Evolutionary conservation across 2,113 vertebrate genomes (phyloP).

Genomic region (Spilogale gracilis): DNA sequence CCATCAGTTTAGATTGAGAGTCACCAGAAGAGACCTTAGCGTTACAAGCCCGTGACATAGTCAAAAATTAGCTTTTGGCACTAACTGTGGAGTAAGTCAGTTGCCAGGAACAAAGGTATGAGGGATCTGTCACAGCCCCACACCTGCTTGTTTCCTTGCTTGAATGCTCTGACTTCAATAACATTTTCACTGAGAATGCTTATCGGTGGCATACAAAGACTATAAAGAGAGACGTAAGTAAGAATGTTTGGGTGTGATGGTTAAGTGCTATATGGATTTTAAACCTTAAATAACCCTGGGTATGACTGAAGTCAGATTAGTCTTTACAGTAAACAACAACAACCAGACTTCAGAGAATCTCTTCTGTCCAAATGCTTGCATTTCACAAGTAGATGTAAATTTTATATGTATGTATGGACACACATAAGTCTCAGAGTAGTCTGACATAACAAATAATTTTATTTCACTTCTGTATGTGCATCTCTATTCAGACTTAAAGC

Average conservation of each 20-base stretch:
- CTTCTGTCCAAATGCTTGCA: background rate
- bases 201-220: background rate
- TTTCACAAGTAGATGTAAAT: constrained; percentile 30
- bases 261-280: background rate
- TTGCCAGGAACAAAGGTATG: background rate
- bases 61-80: constrained; percentile 57
- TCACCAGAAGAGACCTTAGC: background rate
- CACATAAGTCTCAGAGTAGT: background rate
- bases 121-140: background rate
- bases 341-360: background rate
- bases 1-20: constrained; percentile 27
- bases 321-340: background rate
- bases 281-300: background rate
- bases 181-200: constrained; percentile 30
- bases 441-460: background rate
- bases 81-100: constrained; percentile 51
- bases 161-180: constrained; percentile 17
- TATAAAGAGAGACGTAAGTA: background rate
- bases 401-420: background rate
- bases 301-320: background rate
- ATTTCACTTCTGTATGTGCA: background rate
- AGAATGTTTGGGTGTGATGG: background rate
- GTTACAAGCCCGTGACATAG: background rate
- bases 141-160: background rate
- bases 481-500: constrained; percentile 21